Conservation (phyloP, 2,888 invertebrate species). For the Koerneria pararmatus region DNA sequence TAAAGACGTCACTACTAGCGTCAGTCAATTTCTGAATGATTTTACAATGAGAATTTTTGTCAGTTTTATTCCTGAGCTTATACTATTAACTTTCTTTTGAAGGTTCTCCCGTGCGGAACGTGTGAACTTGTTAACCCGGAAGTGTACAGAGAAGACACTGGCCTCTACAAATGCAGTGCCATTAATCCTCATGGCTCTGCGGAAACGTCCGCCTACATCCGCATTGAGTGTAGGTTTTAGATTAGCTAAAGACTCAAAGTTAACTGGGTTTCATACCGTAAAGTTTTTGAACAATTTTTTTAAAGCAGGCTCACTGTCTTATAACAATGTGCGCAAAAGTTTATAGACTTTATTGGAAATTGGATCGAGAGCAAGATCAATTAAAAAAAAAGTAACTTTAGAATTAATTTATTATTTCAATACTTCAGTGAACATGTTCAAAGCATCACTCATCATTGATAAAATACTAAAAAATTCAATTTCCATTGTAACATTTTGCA, state of each 20-base stretch:
- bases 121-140: constrained; percentile 43
- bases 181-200: constrained; percentile 44
- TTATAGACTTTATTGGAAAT: too few species aligned
- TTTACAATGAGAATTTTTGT: background rate
- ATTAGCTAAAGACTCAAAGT: too few species aligned
- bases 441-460: too few species aligned
- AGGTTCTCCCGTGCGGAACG: constrained; percentile 36
- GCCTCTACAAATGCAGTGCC: constrained; percentile 44
- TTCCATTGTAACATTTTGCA: too few species aligned
- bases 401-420: background rate
- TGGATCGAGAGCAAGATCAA: too few species aligned
- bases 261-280: too few species aligned
- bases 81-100: background rate
- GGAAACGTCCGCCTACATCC: constrained; percentile 42
- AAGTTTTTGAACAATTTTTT: too few species aligned
- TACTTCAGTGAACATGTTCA: background rate
- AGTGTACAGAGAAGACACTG: constrained; percentile 37
- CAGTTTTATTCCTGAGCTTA: background rate
- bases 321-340: too few species aligned
- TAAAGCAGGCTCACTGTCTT: too few species aligned
- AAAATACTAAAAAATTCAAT: too few species aligned
- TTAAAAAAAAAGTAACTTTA: background rate
- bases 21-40: background rate
- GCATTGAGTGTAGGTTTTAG: constrained; percentile 9
- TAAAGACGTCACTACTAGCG: constrained; percentile 28